Conservation (phyloP, 2,797 vertebrate species). For the Paguma larvata region DNA sequence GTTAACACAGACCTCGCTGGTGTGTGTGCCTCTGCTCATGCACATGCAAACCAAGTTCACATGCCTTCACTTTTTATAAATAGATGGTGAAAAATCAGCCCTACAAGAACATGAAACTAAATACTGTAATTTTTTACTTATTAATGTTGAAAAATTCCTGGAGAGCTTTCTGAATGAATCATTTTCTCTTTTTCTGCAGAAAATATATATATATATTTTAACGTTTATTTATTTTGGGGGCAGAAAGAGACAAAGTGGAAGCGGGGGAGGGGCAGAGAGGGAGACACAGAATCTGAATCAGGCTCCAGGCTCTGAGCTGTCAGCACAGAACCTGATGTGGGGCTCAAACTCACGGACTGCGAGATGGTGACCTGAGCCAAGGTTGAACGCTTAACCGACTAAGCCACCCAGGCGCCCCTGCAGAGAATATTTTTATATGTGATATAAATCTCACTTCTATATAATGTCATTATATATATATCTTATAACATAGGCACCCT, state of each 20-base stretch:
- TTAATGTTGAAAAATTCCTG: conserved; percentile 68
- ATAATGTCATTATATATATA: not conserved
- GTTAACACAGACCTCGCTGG: conserved; percentile 59
- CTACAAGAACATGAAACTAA: conserved; percentile 74
- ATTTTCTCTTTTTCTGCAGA: conserved; percentile 27
- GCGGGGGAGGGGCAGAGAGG: too few relatives aligned
- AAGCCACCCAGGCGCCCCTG: not conserved
- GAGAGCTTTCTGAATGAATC: conserved; percentile 48
- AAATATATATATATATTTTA: not conserved
- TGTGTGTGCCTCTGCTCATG: not conserved
- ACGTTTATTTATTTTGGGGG: not conserved
- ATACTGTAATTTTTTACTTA: conserved; percentile 63
- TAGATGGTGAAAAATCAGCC: conserved; percentile 42
- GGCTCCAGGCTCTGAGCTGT: too few relatives aligned
- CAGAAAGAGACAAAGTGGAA: too few relatives aligned
- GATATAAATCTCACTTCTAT: not conserved
- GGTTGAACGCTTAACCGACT: too few relatives aligned
- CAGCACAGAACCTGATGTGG: too few relatives aligned
- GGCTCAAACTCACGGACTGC: too few relatives aligned
- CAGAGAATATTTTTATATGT: not conserved
- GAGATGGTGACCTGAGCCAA: too few relatives aligned
- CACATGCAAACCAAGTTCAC: conserved; percentile 59
- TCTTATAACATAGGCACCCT: not conserved
- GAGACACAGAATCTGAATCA: too few relatives aligned
- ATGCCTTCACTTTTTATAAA: conserved; percentile 64